phyloP scores from a whole-genome alignment of 2,113 vertebrate genomes.

The Jacana jacana region DNA sequence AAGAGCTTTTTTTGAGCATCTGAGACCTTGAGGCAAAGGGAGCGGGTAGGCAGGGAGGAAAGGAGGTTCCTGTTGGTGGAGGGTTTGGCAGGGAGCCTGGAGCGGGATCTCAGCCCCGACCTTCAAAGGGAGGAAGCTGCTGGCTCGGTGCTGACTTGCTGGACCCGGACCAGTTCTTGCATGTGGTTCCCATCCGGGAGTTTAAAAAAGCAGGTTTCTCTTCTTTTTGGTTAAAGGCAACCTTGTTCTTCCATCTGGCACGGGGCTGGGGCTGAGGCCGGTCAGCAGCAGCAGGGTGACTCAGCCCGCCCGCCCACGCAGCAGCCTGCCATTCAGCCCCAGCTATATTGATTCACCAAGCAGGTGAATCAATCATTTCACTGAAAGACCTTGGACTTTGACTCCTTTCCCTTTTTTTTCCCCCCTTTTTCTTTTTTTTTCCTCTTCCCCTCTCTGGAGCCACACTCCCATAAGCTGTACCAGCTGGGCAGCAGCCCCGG shows the following conservation, averaged over 20 bases:
- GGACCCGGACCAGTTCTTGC: not conserved
- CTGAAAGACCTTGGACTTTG: not conserved
- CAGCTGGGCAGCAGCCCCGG: rapidly evolving
- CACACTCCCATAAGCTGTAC: rapidly evolving
- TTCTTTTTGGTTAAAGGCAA: not conserved
- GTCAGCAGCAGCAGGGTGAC: not conserved
- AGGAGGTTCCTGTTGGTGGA: not conserved
- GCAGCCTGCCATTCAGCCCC: not conserved
- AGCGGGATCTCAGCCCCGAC: rapidly evolving
- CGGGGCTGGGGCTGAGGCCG: not conserved
- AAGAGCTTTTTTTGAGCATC: not conserved
- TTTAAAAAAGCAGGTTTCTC: constrained; percentile 12
- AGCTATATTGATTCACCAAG: not conserved
- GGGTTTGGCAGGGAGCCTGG: not conserved
- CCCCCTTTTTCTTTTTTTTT: not conserved
- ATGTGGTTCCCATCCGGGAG: not conserved
- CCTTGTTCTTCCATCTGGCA: not conserved
- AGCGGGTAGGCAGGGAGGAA: not conserved
- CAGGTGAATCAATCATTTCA: not conserved
- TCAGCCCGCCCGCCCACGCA: not conserved
- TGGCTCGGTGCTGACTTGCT: not conserved
- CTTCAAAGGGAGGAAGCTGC: not conserved
- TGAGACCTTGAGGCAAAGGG: not conserved
- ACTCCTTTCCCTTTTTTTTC: not conserved
- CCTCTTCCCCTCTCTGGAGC: not conserved